Evolutionary conservation across 2,797 vertebrate genomes (phyloP).

Genomic region (Siniperca undulata): DNA sequence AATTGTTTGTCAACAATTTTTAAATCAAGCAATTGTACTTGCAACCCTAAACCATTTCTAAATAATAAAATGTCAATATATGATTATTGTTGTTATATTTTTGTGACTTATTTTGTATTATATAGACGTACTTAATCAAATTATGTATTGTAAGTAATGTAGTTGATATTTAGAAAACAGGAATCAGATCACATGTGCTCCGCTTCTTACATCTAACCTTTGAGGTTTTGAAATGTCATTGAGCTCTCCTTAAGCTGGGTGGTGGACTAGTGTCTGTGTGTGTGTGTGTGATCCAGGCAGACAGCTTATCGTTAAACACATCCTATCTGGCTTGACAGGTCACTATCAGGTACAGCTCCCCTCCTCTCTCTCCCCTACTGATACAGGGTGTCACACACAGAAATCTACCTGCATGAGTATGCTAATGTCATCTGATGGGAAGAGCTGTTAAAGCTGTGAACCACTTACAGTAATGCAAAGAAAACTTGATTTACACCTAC

Average conservation of each 20-base stretch:
- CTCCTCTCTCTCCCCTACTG: constrained; percentile 77
- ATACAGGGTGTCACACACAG: constrained; percentile 81
- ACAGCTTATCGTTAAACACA: constrained; percentile 86
- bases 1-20: neutral
- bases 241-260: constrained; percentile 67
- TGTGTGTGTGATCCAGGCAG: constrained; percentile 73
- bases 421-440: constrained; percentile 82
- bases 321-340: constrained; percentile 86
- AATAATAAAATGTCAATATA: constrained; percentile 6
- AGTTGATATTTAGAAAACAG: constrained; percentile 61
- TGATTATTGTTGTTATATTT: constrained; percentile 8
- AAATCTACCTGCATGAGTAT: constrained; percentile 82
- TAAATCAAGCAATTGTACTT: neutral
- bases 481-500: constrained; percentile 54
- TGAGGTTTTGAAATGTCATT: constrained; percentile 76
- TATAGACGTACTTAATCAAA: constrained; percentile 30
- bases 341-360: constrained; percentile 84
- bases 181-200: constrained; percentile 51
- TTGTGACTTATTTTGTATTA: neutral
- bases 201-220: constrained; percentile 69
- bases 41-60: neutral
- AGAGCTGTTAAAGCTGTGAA: constrained; percentile 79
- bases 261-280: constrained; percentile 52
- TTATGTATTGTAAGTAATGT: constrained; percentile 34
- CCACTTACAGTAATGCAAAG: constrained; percentile 63